Conservation (phyloP, 2,888 invertebrate genomes). For the Eupithecia insigniata region DNA sequence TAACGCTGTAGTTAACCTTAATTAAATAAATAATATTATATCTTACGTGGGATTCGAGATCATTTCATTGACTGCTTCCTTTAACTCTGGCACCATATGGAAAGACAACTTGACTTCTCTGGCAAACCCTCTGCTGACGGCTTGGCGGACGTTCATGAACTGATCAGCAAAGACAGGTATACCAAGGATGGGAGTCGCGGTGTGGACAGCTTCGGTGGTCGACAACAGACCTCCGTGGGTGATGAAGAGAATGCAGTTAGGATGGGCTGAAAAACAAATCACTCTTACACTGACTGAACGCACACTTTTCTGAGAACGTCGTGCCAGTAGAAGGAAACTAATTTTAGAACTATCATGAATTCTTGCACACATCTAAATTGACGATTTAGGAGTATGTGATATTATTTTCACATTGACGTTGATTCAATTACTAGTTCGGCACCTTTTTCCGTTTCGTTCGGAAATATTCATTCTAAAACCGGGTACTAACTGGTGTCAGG, state of each 20-base stretch:
- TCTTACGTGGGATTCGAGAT: slow-evolving; percentile 52
- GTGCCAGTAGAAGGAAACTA: too few species aligned
- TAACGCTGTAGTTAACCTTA: too few species aligned
- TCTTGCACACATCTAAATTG: too few species aligned
- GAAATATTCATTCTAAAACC: background rate
- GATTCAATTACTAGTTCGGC: background rate
- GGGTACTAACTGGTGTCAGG: too few species aligned
- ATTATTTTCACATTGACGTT: background rate
- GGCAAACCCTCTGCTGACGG: slow-evolving; percentile 59
- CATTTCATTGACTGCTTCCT: slow-evolving; percentile 53
- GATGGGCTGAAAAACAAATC: slow-evolving; percentile 57
- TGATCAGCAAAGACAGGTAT: slow-evolving; percentile 70
- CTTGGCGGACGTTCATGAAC: slow-evolving; percentile 58
- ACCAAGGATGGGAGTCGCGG: slow-evolving; percentile 65
- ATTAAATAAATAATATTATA: too few species aligned
- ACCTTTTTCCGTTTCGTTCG: background rate
- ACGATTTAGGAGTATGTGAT: background rate
- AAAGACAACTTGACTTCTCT: slow-evolving; percentile 52
- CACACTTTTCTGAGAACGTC: background rate
- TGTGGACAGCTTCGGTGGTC: slow-evolving; percentile 62
- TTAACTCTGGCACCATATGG: slow-evolving; percentile 50
- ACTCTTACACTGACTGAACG: background rate
- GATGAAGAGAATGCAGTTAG: slow-evolving; percentile 67
- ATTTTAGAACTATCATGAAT: background rate
- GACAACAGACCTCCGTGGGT: slow-evolving; percentile 73